A percentile compares a stretch with the other conserved stretches of the same genome.
These are phyloP conservation scores for Rhimphoctona megacephalus DNA, from an alignment of 2,888 invertebrate genomes.

Conservation along the genomic window DNA sequence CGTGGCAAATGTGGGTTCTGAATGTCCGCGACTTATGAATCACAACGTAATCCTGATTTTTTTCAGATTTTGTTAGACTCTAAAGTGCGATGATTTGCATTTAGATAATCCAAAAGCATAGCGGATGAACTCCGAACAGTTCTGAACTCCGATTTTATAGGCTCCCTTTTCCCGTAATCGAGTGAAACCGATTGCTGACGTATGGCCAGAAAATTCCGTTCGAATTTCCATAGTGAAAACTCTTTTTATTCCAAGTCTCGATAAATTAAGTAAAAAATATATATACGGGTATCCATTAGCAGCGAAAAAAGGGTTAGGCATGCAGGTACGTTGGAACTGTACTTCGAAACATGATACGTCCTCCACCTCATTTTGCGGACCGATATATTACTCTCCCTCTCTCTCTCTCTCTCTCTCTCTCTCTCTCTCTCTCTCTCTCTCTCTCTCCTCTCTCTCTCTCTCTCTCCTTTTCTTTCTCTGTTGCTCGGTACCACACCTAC, in stretches of 20 bases:
- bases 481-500: constrained; percentile 60
- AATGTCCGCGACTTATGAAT: neutral
- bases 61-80: neutral
- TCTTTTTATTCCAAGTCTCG: constrained; percentile 38
- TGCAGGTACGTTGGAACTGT: constrained; percentile 63
- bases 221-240: constrained; percentile 8
- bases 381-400: constrained; percentile 29
- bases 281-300: constrained; percentile 48
- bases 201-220: neutral
- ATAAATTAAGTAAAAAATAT: constrained; percentile 31
- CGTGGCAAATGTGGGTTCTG: neutral
- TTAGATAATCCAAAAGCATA: no score
- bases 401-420: neutral
- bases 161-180: neutral
- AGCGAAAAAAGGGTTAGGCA: constrained; percentile 26
- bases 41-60: no score
- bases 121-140: neutral
- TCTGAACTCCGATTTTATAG: no score
- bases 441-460: neutral
- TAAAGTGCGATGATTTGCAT: no score
- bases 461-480: neutral
- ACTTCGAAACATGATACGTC: constrained; percentile 31
- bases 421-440: neutral
- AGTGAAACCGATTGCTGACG: neutral
- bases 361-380: constrained; percentile 18